Percentiles rank a stretch among this genome's conserved stretches.
Conservation (phyloP, 2,888 invertebrate genomes). For the Synergus umbraculus region DNA sequence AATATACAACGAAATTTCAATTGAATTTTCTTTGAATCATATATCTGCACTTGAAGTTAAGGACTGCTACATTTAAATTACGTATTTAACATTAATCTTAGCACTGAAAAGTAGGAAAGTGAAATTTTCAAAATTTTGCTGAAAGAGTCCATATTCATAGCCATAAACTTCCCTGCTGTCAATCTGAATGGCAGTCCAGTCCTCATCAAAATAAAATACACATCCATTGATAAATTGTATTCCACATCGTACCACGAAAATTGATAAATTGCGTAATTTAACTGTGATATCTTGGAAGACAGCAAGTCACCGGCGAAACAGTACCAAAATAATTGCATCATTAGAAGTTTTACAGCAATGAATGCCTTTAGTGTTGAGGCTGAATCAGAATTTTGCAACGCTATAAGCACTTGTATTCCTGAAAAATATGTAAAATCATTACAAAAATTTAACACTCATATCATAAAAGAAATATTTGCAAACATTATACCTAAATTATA, state of each 20-base stretch:
- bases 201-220: conserved; percentile 46
- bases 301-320: conserved; percentile 49
- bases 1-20: neutral
- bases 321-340: conserved; percentile 50
- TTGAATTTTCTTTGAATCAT: too few species aligned
- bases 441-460: neutral
- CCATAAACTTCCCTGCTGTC: conserved; percentile 46
- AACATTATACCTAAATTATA: neutral
- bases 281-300: conserved; percentile 45
- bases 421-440: neutral
- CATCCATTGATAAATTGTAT: conserved; percentile 43
- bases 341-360: conserved; percentile 36
- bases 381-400: conserved; percentile 36
- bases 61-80: conserved; percentile 21
- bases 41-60: too few species aligned
- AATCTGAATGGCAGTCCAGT: conserved; percentile 44
- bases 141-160: conserved; percentile 50
- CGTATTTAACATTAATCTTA: conserved; percentile 49
- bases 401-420: conserved; percentile 53
- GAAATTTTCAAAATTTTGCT: conserved; percentile 49
- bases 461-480: too few species aligned
- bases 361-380: conserved; percentile 39
- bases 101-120: conserved; percentile 51
- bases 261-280: conserved; percentile 44
- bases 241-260: conserved; percentile 47